Evolutionary conservation across 2,113 vertebrate genomes (phyloP), one percentile per base, ranked within the genome.

Genomic region (Carollia perspicillata): DNA sequence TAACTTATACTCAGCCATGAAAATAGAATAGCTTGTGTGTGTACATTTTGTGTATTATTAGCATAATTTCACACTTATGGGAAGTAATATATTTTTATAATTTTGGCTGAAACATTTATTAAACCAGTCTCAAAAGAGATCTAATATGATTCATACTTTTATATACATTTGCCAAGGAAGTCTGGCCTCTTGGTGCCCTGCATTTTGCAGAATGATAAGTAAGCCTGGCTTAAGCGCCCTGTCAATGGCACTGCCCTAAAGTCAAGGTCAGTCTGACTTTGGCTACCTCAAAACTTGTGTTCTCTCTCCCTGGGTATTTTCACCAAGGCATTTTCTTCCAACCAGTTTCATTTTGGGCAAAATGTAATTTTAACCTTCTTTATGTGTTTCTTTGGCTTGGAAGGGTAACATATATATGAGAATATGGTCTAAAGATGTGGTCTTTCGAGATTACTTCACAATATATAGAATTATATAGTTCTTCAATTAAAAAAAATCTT

Each of bases 111-210:
- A 88, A 65, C 12, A 44, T 77, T 84, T 96, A 90, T 88, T 92
- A 97, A 93, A 78, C 10, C 28, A 78, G 22, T 68, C 84, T 95
- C 75, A 74, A 80, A 95, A 95, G 72, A 89, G 72, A 93, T 88
- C 42, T 71, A 42, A 58, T 33, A 60, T 51, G 16, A 95, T 75
- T 26, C n/a, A 49, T 8, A 47, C 23, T 95, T 95, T 87, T 72
- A 58, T 58, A 75, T 71, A 77, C 20, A 8, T 78, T 49, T 96
- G 63, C 69, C 63, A 90, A 58, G 35, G 40, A 94, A 91, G 53
- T 87, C 8, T 71, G 72, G 89, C 47, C 28, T 94, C 22, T 90
- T 77, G 51, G 23, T 95, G 51, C 49, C 37, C 12, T 69, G 37
- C 2, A 75, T 71, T 93, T 96, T 92, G 33, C 8, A 80, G 88